Percentiles rank a stretch among this genome's conserved stretches.
phyloP scores from a whole-genome alignment of 2,797 vertebrate genomes.

The Benthosema pterotum region DNA sequence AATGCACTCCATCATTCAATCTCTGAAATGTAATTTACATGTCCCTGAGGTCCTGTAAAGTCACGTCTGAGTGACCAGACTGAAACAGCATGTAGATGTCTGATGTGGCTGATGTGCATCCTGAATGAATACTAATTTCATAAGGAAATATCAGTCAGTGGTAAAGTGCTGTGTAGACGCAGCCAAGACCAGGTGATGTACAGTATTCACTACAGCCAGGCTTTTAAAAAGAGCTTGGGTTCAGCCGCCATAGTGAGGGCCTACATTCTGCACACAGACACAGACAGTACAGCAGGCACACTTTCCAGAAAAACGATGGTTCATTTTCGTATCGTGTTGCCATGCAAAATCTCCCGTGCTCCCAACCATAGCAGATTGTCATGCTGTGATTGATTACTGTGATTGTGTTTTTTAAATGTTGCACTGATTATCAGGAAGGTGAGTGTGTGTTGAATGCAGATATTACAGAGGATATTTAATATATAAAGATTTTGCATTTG shows the following conservation, averaged over 20 bases:
- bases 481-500: no score
- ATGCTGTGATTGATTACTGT: conserved; percentile 56
- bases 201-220: conserved; percentile 19
- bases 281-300: conserved; percentile 22
- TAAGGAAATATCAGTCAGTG: conserved; percentile 20
- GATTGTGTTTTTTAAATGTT: conserved; percentile 49
- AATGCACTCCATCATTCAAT: not conserved
- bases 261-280: conserved; percentile 54
- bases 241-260: conserved; percentile 11
- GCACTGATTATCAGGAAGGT: conserved; percentile 28
- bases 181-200: conserved; percentile 27
- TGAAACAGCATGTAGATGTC: not conserved
- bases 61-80: conserved; percentile 8
- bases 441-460: not conserved
- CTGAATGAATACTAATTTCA: conserved; percentile 20
- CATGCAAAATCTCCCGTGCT: conserved; percentile 37
- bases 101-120: conserved; percentile 24
- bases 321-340: conserved; percentile 61
- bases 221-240: conserved; percentile 40
- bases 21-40: not conserved
- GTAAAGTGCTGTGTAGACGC: conserved; percentile 27
- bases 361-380: conserved; percentile 46
- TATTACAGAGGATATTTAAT: no score
- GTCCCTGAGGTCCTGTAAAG: conserved; percentile 1
- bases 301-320: conserved; percentile 59